Evolutionary conservation across 2,888 invertebrate genomes (phyloP).

Genomic region (Papilio elwesi): DNA sequence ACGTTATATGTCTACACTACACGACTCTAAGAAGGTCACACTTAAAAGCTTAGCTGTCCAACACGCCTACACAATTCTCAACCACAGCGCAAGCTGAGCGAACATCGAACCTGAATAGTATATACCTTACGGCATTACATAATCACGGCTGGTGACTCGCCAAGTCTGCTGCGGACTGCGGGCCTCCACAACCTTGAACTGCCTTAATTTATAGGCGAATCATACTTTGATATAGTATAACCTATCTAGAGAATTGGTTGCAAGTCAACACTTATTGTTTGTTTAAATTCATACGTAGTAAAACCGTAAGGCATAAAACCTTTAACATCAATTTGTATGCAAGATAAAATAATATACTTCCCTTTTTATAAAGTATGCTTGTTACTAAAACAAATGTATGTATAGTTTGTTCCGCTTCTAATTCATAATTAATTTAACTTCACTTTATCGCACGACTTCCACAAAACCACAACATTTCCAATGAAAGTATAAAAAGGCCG

Average conservation of each 20-base stretch:
- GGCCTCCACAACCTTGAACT: constrained; percentile 78
- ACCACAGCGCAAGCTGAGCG: neutral
- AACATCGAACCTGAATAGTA: constrained; percentile 3
- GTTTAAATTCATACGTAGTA: neutral
- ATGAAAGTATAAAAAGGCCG: too few relatives aligned
- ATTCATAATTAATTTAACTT: too few relatives aligned
- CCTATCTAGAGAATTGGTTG: neutral
- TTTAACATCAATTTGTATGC: too few relatives aligned
- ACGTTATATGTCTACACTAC: neutral
- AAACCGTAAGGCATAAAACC: neutral
- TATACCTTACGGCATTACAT: constrained; percentile 16
- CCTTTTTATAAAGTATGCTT: too few relatives aligned
- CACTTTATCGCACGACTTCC: too few relatives aligned
- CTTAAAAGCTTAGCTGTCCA: constrained; percentile 16
- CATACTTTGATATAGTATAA: constrained; percentile 33
- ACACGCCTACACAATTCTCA: constrained; percentile 24
- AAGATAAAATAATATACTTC: too few relatives aligned
- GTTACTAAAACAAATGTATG: too few relatives aligned
- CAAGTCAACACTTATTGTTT: constrained; percentile 38
- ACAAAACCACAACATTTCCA: too few relatives aligned
- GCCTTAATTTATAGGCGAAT: constrained; percentile 48
- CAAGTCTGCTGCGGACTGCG: constrained; percentile 69
- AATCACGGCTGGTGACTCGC: constrained; percentile 63
- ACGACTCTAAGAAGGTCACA: constrained; percentile 6
- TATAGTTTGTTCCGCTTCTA: too few relatives aligned